phyloP scores from a whole-genome alignment of 2,888 invertebrate species.

The Hoplodrina blanda region DNA sequence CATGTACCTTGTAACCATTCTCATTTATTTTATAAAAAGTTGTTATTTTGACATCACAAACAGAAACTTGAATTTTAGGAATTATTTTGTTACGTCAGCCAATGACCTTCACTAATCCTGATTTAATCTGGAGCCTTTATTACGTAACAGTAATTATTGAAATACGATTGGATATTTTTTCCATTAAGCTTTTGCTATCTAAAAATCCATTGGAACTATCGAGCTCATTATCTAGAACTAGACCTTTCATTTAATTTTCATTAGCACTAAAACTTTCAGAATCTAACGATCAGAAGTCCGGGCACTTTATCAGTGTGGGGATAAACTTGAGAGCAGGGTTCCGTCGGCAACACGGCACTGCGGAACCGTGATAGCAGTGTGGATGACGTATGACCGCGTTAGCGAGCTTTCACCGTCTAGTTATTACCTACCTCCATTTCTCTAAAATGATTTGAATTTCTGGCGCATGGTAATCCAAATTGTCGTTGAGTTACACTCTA shows the following conservation, averaged over 20 bases:
- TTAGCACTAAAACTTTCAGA: slow-evolving; percentile 50
- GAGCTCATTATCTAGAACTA: slow-evolving; percentile 5
- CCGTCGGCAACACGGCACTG: slow-evolving; percentile 66
- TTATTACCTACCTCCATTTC: slow-evolving; percentile 69
- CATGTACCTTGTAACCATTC: too few species aligned
- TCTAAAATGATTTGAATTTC: slow-evolving; percentile 69
- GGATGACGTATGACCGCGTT: slow-evolving; percentile 74
- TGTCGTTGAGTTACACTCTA: slow-evolving; percentile 48
- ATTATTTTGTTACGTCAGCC: slow-evolving; percentile 7
- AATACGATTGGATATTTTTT: neutral
- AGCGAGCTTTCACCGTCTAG: slow-evolving; percentile 66
- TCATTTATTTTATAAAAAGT: too few species aligned
- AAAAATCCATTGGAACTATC: neutral
- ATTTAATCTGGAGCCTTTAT: neutral
- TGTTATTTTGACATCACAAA: too few species aligned
- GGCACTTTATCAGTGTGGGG: slow-evolving; percentile 61
- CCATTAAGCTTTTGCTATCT: too few species aligned
- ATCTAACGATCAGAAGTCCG: slow-evolving; percentile 52
- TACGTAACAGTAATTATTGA: neutral
- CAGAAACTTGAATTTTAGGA: neutral
- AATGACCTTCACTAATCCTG: neutral
- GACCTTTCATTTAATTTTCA: slow-evolving; percentile 40
- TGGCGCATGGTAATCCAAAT: slow-evolving; percentile 62
- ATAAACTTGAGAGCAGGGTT: slow-evolving; percentile 63
- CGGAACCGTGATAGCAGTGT: slow-evolving; percentile 69